phyloP scores from a whole-genome alignment of 2,888 invertebrate species.

The Argyra leucocephala region DNA sequence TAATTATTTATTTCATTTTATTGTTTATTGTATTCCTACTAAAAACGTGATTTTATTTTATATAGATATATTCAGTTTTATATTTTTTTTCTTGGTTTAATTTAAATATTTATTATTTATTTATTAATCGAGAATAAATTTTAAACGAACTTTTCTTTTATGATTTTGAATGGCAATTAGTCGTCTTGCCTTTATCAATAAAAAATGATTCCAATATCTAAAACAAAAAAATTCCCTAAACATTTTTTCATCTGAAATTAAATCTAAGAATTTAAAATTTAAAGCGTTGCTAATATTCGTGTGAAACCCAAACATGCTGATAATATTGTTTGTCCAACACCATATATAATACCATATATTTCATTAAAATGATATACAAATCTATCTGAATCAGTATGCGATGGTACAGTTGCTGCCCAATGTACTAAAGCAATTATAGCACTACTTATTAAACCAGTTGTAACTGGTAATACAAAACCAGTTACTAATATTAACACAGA shows the following conservation, averaged over 20 bases:
- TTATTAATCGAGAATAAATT: neutral
- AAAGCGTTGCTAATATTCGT: constrained; percentile 83
- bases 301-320: constrained; percentile 87
- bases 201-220: neutral
- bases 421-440: constrained; percentile 91
- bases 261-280: constrained; percentile 34
- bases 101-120: neutral
- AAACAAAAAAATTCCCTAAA: constrained; percentile 6
- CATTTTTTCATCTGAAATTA: constrained; percentile 6
- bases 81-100: neutral
- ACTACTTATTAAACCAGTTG: constrained; percentile 80
- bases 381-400: constrained; percentile 44
- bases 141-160: constrained; percentile 6
- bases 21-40: neutral
- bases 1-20: neutral
- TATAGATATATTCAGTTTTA: neutral
- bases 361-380: constrained; percentile 47
- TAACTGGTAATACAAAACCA: constrained; percentile 81
- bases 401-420: constrained; percentile 75
- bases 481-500: constrained; percentile 78
- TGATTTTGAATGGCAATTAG: neutral
- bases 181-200: neutral
- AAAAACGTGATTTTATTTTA: neutral
- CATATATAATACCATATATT: constrained; percentile 87
- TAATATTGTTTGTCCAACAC: constrained; percentile 83